Percentiles rank a stretch among this genome's conserved stretches.
Conservation (phyloP, 2,888 invertebrate genomes). For the Torymus texanus region DNA sequence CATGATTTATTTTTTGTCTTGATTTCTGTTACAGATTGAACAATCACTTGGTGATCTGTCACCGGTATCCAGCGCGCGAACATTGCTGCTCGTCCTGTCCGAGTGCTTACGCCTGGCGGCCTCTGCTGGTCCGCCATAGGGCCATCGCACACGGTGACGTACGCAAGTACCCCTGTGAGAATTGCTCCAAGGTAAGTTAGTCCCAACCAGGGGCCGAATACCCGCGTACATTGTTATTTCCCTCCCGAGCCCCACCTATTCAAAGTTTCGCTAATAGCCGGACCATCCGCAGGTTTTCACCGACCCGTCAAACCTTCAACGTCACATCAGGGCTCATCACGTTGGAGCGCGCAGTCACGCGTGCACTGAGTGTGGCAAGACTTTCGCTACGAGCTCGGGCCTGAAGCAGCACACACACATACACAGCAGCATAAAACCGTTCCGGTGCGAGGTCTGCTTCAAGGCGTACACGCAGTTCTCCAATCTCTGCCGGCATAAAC, state of each 20-base stretch:
- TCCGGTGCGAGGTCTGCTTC: slow-evolving; percentile 96
- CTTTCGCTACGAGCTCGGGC: slow-evolving; percentile 97
- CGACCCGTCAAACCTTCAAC: slow-evolving; percentile 96
- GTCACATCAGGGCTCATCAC: slow-evolving; percentile 97
- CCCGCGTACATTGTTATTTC: slow-evolving; percentile 75
- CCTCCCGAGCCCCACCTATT: slow-evolving; percentile 59
- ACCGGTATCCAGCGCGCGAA: slow-evolving; percentile 86
- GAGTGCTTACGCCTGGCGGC: slow-evolving; percentile 88
- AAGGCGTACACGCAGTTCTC: slow-evolving; percentile 99
- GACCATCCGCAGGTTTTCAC: slow-evolving; percentile 89
- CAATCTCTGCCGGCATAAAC: slow-evolving; percentile 99
- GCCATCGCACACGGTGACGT: slow-evolving; percentile 88
- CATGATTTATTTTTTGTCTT: neutral
- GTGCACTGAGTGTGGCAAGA: slow-evolving; percentile 98
- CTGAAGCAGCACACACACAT: slow-evolving; percentile 99
- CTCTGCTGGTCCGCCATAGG: slow-evolving; percentile 88
- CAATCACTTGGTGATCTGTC: slow-evolving; percentile 86
- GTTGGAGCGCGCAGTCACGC: slow-evolving; percentile 97
- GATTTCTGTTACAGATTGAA: slow-evolving; percentile 83
- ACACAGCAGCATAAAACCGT: slow-evolving; percentile 98
- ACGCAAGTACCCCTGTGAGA: slow-evolving; percentile 94
- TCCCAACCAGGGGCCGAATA: slow-evolving; percentile 96
- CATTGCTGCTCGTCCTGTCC: slow-evolving; percentile 91
- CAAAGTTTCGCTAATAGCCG: slow-evolving; percentile 72
- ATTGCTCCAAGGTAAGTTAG: slow-evolving; percentile 88